Conservation (phyloP, 2,113 vertebrate genomes). For the Lophius piscatorius region DNA sequence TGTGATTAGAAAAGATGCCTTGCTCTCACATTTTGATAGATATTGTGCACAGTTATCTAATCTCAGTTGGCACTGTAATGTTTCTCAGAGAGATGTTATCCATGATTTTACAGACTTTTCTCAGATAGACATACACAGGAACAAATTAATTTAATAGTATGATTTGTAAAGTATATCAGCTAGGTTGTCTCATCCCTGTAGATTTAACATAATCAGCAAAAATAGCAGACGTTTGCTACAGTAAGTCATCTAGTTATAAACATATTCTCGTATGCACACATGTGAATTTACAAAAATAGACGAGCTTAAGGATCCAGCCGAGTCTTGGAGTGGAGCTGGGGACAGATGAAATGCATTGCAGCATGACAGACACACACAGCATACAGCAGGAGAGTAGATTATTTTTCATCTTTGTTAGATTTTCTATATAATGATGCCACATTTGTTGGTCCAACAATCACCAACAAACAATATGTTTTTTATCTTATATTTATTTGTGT, state of each 20-base stretch:
- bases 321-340: slow-evolving; percentile 40
- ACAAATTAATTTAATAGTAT: slow-evolving; percentile 28
- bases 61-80: slow-evolving; percentile 6
- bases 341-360: slow-evolving; percentile 56
- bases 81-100: slow-evolving; percentile 30
- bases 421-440: slow-evolving; percentile 11
- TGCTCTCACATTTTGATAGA: slow-evolving; percentile 4
- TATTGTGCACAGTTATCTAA: slow-evolving; percentile 6
- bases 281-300: slow-evolving; percentile 46
- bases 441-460: slow-evolving; percentile 28
- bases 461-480: slow-evolving; percentile 6
- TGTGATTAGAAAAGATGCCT: background rate
- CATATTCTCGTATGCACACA: slow-evolving; percentile 21
- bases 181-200: slow-evolving; percentile 40
- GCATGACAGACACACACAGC: slow-evolving; percentile 23
- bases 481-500: slow-evolving; percentile 20
- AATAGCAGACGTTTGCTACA: background rate
- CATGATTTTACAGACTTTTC: slow-evolving; percentile 28
- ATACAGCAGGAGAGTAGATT: slow-evolving; percentile 8
- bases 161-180: slow-evolving; percentile 29
- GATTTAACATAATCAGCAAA: slow-evolving; percentile 31
- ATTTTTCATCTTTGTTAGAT: background rate
- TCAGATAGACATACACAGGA: slow-evolving; percentile 12
- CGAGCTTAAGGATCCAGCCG: slow-evolving; percentile 48
- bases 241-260: slow-evolving; percentile 21